Percentiles rank a stretch among this genome's conserved stretches.
These are phyloP conservation scores for Hydropotes inermis DNA, from an alignment of 2,113 vertebrate species.

Conservation along the genomic window DNA sequence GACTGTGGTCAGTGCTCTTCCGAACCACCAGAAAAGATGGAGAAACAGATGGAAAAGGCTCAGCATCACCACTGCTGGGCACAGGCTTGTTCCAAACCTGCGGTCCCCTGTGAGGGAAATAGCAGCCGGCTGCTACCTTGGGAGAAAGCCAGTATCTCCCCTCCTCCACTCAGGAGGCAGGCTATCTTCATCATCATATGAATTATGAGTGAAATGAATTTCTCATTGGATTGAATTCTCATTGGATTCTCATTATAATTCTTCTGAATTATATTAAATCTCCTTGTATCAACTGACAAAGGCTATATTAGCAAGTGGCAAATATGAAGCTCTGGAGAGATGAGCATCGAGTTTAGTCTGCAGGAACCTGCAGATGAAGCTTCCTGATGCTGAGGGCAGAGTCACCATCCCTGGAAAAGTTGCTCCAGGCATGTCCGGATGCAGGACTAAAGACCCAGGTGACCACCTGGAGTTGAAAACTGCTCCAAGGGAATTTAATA, in stretches of 20 bases:
- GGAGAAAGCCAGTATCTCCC: background rate
- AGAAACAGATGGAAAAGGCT: background rate
- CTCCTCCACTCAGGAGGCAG: background rate
- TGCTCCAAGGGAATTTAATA: background rate
- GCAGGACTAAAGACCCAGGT: background rate
- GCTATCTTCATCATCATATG: background rate
- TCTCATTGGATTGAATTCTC: slow-evolving; percentile 48
- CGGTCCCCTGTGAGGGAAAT: background rate
- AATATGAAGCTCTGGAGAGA: slow-evolving; percentile 5
- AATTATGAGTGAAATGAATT: slow-evolving; percentile 66
- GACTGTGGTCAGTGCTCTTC: background rate
- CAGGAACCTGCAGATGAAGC: background rate
- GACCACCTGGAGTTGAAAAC: background rate
- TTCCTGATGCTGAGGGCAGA: background rate
- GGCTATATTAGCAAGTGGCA: background rate
- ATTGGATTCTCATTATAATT: too few relatives aligned
- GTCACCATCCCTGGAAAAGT: background rate
- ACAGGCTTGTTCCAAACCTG: background rate
- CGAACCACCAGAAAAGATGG: background rate
- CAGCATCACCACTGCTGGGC: background rate
- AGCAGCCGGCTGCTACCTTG: background rate
- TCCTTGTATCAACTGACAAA: slow-evolving; percentile 30
- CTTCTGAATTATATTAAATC: slow-evolving; percentile 20
- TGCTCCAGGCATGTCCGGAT: background rate
- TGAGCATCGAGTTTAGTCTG: background rate